Percentiles rank a stretch among this genome's conserved stretches.
Evolutionary conservation across 2,888 invertebrate genomes (phyloP).

Genomic region (Noctua comes): DNA sequence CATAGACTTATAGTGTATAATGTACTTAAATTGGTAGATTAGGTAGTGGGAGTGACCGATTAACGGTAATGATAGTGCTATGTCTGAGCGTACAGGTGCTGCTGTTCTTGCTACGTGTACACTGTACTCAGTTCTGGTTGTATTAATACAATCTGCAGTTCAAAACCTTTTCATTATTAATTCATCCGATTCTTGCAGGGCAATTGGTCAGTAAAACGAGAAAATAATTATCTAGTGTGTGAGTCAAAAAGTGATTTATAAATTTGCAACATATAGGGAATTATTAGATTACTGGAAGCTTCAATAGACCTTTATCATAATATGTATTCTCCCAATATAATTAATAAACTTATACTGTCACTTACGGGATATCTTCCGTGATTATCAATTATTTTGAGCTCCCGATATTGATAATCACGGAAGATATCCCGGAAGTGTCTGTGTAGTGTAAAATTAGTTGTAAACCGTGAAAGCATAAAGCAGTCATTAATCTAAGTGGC

Average conservation of each 20-base stretch:
- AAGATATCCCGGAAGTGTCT: no score
- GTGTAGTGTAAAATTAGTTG: no score
- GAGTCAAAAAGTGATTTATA: not conserved
- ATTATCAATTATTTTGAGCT: no score
- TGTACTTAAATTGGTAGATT: not conserved
- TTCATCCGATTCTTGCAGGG: not conserved
- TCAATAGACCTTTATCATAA: not conserved
- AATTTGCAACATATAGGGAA: not conserved
- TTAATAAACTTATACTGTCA: not conserved
- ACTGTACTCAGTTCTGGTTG: not conserved
- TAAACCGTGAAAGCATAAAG: no score
- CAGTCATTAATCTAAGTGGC: constrained; percentile 1
- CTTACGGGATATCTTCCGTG: no score
- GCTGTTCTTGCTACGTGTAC: not conserved
- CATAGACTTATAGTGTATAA: not conserved
- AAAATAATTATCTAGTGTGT: not conserved
- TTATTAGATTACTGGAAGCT: not conserved
- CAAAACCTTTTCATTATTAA: not conserved
- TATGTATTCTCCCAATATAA: not conserved
- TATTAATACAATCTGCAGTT: not conserved
- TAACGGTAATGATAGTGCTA: not conserved
- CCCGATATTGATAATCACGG: no score
- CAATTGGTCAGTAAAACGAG: not conserved
- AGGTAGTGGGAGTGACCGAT: not conserved
- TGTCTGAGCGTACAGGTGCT: not conserved